Evolutionary conservation across 2,888 invertebrate species (phyloP).

Genomic region (Melanostoma mellinum): DNA sequence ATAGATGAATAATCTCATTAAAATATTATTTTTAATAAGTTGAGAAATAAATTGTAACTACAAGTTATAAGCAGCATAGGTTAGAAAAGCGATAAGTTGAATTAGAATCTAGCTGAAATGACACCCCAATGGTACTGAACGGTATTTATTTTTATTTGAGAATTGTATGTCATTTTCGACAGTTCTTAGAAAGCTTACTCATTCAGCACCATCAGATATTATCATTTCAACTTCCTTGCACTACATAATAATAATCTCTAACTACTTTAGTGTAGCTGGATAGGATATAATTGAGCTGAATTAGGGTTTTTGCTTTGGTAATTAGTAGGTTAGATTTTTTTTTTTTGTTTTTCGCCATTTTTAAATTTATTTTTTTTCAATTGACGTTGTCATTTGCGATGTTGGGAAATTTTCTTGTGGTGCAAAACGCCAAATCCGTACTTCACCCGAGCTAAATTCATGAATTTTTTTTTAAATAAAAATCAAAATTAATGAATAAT

Average conservation of each 20-base stretch:
- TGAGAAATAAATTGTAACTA: slow-evolving; percentile 38
- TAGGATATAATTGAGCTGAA: slow-evolving; percentile 67
- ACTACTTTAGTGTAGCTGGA: slow-evolving; percentile 63
- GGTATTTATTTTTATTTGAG: not conserved
- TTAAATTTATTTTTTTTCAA: slow-evolving; percentile 67
- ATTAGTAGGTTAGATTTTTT: slow-evolving; percentile 35
- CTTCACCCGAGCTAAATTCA: slow-evolving; percentile 76
- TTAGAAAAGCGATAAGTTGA: slow-evolving; percentile 59
- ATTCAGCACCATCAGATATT: slow-evolving; percentile 38
- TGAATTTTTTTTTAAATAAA: slow-evolving; percentile 64
- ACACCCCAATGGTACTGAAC: slow-evolving; percentile 50
- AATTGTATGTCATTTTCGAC: not conserved
- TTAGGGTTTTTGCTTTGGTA: slow-evolving; percentile 51
- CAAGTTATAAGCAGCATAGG: slow-evolving; percentile 57
- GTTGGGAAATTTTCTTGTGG: slow-evolving; percentile 75
- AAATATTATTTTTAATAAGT: slow-evolving; percentile 23
- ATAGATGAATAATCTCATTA: slow-evolving; percentile 26
- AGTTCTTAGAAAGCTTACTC: not conserved
- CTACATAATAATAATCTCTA: slow-evolving; percentile 52
- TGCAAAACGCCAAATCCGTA: slow-evolving; percentile 78
- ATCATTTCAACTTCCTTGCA: slow-evolving; percentile 47
- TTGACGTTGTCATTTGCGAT: slow-evolving; percentile 74
- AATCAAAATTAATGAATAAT: slow-evolving; percentile 56
- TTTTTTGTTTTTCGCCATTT: slow-evolving; percentile 1
- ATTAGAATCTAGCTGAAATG: slow-evolving; percentile 44